phyloP scores from a whole-genome alignment of 2,113 vertebrate genomes.

The Oreochromis aureus region DNA sequence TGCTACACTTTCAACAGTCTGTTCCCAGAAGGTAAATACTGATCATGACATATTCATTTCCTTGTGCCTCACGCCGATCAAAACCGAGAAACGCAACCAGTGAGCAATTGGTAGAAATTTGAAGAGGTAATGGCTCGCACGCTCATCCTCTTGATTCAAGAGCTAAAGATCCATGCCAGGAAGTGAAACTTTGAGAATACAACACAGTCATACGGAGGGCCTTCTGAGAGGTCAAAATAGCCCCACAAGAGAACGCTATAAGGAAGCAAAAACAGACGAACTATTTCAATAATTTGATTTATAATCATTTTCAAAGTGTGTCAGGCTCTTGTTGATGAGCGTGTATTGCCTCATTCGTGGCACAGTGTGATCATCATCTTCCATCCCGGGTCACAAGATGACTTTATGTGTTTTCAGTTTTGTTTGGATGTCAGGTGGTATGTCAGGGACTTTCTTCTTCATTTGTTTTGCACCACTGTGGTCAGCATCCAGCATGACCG shows the following conservation, averaged over 20 bases:
- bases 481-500: background rate
- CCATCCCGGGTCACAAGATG: background rate
- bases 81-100: slow-evolving; percentile 50
- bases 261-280: background rate
- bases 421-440: background rate
- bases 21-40: slow-evolving; percentile 17
- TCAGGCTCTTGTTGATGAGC: background rate
- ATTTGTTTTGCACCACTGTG: background rate
- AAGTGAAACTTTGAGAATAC: slow-evolving; percentile 26
- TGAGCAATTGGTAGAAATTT: background rate
- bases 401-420: background rate
- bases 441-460: background rate
- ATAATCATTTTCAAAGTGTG: background rate
- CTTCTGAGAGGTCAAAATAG: background rate
- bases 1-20: background rate
- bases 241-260: background rate
- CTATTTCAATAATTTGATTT: background rate
- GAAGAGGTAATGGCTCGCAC: background rate
- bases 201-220: background rate
- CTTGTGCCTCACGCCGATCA: background rate
- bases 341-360: background rate
- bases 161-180: background rate
- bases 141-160: background rate
- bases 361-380: background rate
- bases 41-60: slow-evolving; percentile 2